Evolutionary conservation across 2,797 vertebrate species (phyloP).

Genomic region (Mormyrus proboscirostris): DNA sequence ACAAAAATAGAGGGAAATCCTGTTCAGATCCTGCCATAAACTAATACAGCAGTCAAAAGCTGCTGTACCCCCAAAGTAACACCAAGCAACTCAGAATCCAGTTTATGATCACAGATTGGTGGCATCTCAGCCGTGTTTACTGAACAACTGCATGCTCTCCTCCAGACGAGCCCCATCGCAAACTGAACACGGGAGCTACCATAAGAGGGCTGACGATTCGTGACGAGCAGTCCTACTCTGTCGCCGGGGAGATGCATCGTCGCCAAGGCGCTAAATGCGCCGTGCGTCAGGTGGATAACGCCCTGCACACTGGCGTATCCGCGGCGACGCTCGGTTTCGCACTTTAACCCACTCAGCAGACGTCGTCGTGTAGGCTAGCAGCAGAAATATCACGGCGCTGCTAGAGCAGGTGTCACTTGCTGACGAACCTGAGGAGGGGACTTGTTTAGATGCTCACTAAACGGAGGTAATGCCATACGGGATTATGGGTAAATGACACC

Average conservation of each 20-base stretch:
- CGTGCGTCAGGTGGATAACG: not conserved
- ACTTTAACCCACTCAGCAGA: slow-evolving; percentile 21
- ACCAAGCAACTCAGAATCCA: not conserved
- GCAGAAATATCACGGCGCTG: slow-evolving; percentile 1
- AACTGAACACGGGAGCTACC: not conserved
- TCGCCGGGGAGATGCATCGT: not conserved
- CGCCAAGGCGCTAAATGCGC: not conserved
- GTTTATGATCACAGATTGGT: not conserved
- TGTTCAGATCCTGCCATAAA: not conserved
- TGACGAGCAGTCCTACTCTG: not conserved
- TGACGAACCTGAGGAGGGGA: not conserved
- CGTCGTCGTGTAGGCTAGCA: not conserved
- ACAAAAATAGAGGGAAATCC: not conserved
- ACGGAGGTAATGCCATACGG: not conserved
- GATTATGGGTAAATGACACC: slow-evolving; percentile 2
- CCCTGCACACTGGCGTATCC: not conserved
- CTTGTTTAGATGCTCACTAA: not conserved
- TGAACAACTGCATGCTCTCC: not conserved
- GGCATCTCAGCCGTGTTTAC: not conserved
- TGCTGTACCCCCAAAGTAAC: not conserved
- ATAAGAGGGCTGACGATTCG: not conserved
- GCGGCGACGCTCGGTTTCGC: slow-evolving; percentile 3
- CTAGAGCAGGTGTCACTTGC: not conserved
- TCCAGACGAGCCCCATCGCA: not conserved
- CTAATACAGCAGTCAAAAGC: not conserved